Conservation (phyloP, 2,113 vertebrate genomes). For the Quiscalus mexicanus region DNA sequence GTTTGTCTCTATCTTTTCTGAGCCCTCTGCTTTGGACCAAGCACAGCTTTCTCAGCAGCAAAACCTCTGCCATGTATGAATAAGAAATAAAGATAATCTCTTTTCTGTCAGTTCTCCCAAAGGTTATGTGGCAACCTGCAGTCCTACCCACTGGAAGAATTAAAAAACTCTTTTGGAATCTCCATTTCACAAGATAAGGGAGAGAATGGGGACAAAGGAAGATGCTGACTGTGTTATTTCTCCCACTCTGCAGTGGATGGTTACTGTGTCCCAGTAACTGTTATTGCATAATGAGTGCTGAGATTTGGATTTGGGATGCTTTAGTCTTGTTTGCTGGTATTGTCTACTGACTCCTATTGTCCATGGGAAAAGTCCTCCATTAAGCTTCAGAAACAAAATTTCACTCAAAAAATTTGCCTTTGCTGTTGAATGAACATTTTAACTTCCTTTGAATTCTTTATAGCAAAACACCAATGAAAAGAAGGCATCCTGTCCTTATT, state of each 20-base stretch:
- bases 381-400: neutral
- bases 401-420: neutral
- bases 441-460: neutral
- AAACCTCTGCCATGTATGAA: neutral
- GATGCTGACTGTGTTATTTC: neutral
- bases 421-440: neutral
- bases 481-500: neutral
- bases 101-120: neutral
- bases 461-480: neutral
- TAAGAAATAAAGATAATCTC: neutral
- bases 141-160: neutral
- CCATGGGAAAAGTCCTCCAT: neutral
- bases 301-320: neutral
- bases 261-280: neutral
- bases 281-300: neutral
- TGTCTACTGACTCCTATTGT: accelerated
- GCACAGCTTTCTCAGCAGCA: neutral
- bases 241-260: neutral
- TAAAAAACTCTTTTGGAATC: neutral
- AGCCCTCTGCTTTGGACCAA: neutral
- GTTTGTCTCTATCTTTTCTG: neutral
- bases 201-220: neutral
- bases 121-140: neutral
- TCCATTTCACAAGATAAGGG: neutral
- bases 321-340: neutral